Evolutionary conservation across 2,888 invertebrate species (phyloP), one percentile per base, ranked within the genome.

Genomic region (Acleris cristana): DNA sequence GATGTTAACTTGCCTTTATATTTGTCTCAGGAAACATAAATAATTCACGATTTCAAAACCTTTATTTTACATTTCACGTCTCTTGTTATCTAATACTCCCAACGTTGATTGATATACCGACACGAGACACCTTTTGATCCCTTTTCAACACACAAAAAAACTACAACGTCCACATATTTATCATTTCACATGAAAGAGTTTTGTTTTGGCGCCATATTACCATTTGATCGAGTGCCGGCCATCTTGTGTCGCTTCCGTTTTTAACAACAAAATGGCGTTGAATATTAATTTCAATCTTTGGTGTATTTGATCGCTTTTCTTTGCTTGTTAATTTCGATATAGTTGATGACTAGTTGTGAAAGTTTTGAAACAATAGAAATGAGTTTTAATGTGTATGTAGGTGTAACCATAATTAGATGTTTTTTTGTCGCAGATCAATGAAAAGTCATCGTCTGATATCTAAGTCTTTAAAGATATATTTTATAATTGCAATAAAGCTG

Each of bases 171-270:
- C 75, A 77, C 74, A 76, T 78, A 83, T 89, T 84, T 82, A 86
- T 86, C 84, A 86, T 84, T 81, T 74, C 75, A 88, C 86, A 87
- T 88, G 87, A 88, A 88, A 86, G 84, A 77, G 75, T 80, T 88
- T 86, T 86, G 84, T 82, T 79, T 68, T 72, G 87, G 86, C 87
- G 88, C 86, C 84, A 79, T 70, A 55, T 51, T 70, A 61, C 63
- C 64, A 44, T 40, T 40, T 81, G 88, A 89, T 89, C 81, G 88
- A 88, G 83, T 79, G 81, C 74, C 75, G 73, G 74, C 76, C 72
- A 68, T 72, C 73, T 74, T 71, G 73, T 71, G 73, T 67, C 23
- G 81, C 81, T 86, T 84, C 86, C 85, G 83, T 83, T 81, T 69
- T 78, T 75, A 76, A 77, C 76, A 75, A 76, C 72, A 56, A 74